These are phyloP conservation scores for Chanos chanos DNA, from an alignment of 2,797 vertebrate genomes.

Conservation along the genomic window DNA sequence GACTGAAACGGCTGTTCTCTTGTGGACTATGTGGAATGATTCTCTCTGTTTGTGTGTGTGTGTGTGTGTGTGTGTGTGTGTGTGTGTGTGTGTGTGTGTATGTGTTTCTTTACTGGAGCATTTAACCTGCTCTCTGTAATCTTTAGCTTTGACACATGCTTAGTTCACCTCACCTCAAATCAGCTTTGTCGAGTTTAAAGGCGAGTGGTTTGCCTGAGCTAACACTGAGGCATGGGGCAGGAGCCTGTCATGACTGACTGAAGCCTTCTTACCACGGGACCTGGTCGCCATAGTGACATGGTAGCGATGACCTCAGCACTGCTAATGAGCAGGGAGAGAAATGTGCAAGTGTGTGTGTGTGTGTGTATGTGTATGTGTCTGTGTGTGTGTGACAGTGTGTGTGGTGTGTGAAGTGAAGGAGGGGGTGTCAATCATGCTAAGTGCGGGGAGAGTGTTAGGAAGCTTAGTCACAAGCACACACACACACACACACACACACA, in stretches of 20 bases:
- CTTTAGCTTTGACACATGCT: conserved; percentile 16
- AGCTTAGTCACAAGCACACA: neutral
- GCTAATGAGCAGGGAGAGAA: no score
- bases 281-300: no score
- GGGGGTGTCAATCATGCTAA: no score
- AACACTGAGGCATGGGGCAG: no score
- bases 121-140: conserved; percentile 28
- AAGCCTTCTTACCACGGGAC: no score
- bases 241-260: no score
- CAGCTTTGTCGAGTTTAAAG: conserved; percentile 2
- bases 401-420: no score
- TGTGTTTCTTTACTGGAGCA: conserved; percentile 14
- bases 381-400: neutral
- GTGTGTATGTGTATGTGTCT: neutral
- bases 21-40: conserved; percentile 27
- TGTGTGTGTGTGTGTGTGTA: conserved; percentile 8
- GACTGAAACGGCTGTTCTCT: conserved; percentile 24
- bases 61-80: neutral
- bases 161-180: conserved; percentile 13
- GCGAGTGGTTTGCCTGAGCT: no score
- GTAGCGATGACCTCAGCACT: no score
- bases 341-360: no score
- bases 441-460: no score
- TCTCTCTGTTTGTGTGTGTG: no score
- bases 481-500: neutral